These are phyloP conservation scores for Pantherophis vulpinus DNA, from an alignment of 2,797 vertebrate genomes.

Conservation along the genomic window DNA sequence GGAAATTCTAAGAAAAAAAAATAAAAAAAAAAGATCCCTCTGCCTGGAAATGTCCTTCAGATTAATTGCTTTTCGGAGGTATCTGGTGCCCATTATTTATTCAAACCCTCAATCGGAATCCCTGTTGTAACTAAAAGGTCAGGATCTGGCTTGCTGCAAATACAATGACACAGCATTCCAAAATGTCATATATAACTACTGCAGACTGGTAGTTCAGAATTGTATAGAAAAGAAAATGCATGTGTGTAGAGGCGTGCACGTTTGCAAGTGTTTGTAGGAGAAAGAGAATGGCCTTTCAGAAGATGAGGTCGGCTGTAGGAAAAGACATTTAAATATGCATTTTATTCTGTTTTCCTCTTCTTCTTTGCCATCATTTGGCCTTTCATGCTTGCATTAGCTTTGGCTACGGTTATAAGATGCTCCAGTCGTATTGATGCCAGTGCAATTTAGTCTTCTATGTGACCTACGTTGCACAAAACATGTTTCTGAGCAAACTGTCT, in stretches of 20 bases:
- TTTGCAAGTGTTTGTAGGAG: background rate
- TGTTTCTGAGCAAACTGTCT: background rate
- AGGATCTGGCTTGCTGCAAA: background rate
- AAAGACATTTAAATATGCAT: background rate
- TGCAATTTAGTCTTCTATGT: background rate
- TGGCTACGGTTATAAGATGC: background rate
- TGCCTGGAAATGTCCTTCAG: constrained; percentile 22
- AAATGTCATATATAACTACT: fast-evolving
- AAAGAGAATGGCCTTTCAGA: background rate
- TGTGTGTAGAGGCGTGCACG: background rate
- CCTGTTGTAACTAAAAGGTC: background rate
- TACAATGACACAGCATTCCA: background rate
- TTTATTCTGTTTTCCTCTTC: background rate
- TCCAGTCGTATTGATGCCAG: background rate
- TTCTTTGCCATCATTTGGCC: background rate
- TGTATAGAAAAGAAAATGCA: background rate
- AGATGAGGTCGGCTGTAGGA: background rate
- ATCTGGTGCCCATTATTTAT: constrained; percentile 47
- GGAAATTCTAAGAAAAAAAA: constrained; percentile 18
- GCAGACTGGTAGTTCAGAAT: background rate
- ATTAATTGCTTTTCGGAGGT: constrained; percentile 56
- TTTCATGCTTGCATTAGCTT: background rate
- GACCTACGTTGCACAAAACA: background rate
- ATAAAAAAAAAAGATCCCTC: constrained; percentile 17
- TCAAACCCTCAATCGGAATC: constrained; percentile 26